Conservation (phyloP, 1,140 invertebrate species). For the Bombus pascuorum region DNA sequence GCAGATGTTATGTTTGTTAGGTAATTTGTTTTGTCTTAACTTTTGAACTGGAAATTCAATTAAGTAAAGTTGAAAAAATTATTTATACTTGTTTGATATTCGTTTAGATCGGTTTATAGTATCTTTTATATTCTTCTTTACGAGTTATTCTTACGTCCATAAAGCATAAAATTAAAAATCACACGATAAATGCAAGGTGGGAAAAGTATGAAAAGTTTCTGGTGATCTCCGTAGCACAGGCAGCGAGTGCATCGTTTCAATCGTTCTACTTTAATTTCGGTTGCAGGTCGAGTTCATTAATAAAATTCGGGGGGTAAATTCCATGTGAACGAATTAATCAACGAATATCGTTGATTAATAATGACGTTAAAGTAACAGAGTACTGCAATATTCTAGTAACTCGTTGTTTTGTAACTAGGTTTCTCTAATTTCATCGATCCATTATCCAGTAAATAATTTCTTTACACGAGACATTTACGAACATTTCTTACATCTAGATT, state of each 20-base stretch:
- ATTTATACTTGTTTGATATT: background rate
- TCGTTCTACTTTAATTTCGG: slow-evolving; percentile 29
- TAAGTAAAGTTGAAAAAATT: background rate
- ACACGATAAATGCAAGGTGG: no score
- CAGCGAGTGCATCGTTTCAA: background rate
- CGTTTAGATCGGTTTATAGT: no score
- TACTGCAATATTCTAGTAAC: background rate
- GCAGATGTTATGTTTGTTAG: no score
- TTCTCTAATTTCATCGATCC: background rate
- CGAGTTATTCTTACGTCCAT: background rate
- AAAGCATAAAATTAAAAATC: background rate
- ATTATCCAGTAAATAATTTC: background rate
- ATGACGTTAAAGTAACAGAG: background rate
- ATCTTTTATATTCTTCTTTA: background rate
- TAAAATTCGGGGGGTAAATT: background rate
- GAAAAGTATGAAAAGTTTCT: background rate
- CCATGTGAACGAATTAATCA: slow-evolving; percentile 3
- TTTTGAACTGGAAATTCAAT: background rate
- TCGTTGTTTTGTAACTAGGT: background rate
- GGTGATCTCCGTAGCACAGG: background rate
- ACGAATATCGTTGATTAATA: slow-evolving; percentile 15
- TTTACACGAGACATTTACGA: background rate
- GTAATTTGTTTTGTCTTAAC: background rate
- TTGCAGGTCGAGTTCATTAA: background rate
- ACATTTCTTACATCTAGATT: no score